A percentile compares a stretch with the other conserved stretches of the same genome.
Conservation (phyloP, 1,140 invertebrate genomes). For the Polyergus mexicanus region DNA sequence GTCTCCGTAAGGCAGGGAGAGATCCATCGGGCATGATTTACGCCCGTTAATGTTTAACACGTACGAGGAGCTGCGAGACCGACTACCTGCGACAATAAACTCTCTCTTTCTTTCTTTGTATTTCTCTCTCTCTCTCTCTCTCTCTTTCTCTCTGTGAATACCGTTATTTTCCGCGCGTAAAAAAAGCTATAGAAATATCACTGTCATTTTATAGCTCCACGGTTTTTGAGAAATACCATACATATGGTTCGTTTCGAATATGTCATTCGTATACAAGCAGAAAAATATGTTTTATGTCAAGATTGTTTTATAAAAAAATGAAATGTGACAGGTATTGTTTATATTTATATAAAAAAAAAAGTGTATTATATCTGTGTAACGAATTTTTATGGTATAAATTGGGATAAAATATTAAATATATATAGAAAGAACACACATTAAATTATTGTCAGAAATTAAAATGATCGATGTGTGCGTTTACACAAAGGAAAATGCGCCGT, state of each 20-base stretch:
- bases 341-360: not conserved
- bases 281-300: not conserved
- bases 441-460: not conserved
- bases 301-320: not conserved
- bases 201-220: conserved; percentile 54
- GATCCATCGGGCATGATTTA: not conserved
- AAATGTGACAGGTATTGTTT: not conserved
- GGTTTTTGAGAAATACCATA: conserved; percentile 62
- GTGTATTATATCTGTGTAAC: not conserved
- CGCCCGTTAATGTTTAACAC: conserved; percentile 62
- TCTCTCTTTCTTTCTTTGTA: conserved; percentile 61
- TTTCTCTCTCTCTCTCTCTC: not conserved
- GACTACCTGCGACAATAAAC: conserved; percentile 65
- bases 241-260: conserved; percentile 28
- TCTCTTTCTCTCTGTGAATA: not conserved
- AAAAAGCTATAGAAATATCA: conserved; percentile 37
- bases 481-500: conserved; percentile 20
- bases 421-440: not conserved
- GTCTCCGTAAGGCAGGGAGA: not conserved
- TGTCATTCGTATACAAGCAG: not conserved
- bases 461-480: not conserved
- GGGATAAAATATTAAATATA: not conserved
- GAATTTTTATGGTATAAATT: not conserved
- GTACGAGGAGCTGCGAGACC: conserved; percentile 13
- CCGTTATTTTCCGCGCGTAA: conserved; percentile 21